Base-by-base conservation (phyloP, 2,797 vertebrate genomes). In the Pseudotriccus pelzelni region DNA sequence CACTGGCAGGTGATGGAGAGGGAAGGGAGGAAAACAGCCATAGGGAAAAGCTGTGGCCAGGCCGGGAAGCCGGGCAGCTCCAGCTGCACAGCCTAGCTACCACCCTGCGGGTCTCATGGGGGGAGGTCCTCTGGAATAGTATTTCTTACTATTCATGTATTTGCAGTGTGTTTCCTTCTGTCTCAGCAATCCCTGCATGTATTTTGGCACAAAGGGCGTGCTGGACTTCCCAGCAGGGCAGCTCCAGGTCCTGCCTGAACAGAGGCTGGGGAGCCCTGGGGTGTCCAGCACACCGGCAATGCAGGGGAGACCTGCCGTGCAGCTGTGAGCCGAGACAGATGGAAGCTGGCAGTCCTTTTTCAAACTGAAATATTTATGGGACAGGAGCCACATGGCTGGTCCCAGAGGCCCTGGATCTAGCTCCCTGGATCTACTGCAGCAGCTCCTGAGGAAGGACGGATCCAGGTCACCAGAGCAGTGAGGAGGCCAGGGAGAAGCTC, bases 281-380 rank as follows among this genome's bases (percentile, higher is more conserved):
- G 43, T 44, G 78, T 88, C 87, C 30, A 2, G 63, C 60, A 34
- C 34, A 79, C 27, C 0, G 0, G 88, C 87, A 74, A 36, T 66
- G 83, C 59, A 74, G 80, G 83, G 80, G 32, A 85, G 93, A 89
- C 70, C 81, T 67, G 87, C 49, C 80, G 56, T 0, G 3, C 43
- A 30, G 36, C 89, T 5, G 4, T 52, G 87, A 68, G 73, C 86
- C 24, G 41, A 93, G 88, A 80, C 91, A 95, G 92, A 96, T 95
- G 95, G 91, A 91, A 96, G 84, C 90, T 89, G 96, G 93, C 93
- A 90, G 88, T 81, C 88, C 94, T 89, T 91, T 95, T 90, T 91
- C 32, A 22, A 93, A 81, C 84, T 95, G 85, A 95, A 97, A 96
- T 90, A 96, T 97, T 97, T 95, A 95, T 96, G 94, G 91, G 77